Base-by-base conservation (phyloP, 2,888 invertebrate genomes). In the Lumbricus terrestris region DNA sequence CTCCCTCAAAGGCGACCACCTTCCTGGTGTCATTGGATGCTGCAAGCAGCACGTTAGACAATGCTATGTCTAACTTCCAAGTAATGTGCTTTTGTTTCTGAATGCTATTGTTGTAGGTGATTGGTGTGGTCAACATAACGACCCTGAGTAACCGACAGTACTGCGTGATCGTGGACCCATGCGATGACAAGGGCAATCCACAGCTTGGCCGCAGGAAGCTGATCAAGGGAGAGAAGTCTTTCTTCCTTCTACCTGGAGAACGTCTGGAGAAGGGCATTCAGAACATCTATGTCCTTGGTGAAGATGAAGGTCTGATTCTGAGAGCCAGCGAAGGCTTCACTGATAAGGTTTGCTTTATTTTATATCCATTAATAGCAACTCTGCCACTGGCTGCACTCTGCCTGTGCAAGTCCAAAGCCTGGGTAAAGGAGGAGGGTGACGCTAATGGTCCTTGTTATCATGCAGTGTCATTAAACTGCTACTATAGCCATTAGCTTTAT, bases 221-320 rank as follows among this genome's bases (percentile, higher is more conserved):
- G 13, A 93, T 96, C 38, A 95, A 95, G 94, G 96, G 96, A 47
- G 95, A 95, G 92, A 95, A 93, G 92, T 95, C 95, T 0, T 96
- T 96, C 93, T 96, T 96, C 94, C 93, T 96, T 29, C 93, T 94
- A 93, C 95, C 96, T 16, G 95, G 95, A 18, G 96, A 96, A 92
- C 90, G 91, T n/a, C 93, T 96, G 89, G 95, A 95, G 92, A 92
- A 94, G 89, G 95, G 95, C 69, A 95, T 95, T 88, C 95, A 95
- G 93, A 94, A 95, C 92, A 93, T 95, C 6, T 95, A 94, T 91
- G 94, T 96, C 38, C 93, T 96, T 18, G 94, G 95, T 90, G 95
- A 96, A 92, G 94, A 95, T 92, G 95, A 96, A 93, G 96, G 95
- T 0, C 93, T 96, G 5, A 95, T 96, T 90, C 93, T 96, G 54